Conservation (phyloP, 2,888 invertebrate genomes). For the Alentia gelatinosa region DNA sequence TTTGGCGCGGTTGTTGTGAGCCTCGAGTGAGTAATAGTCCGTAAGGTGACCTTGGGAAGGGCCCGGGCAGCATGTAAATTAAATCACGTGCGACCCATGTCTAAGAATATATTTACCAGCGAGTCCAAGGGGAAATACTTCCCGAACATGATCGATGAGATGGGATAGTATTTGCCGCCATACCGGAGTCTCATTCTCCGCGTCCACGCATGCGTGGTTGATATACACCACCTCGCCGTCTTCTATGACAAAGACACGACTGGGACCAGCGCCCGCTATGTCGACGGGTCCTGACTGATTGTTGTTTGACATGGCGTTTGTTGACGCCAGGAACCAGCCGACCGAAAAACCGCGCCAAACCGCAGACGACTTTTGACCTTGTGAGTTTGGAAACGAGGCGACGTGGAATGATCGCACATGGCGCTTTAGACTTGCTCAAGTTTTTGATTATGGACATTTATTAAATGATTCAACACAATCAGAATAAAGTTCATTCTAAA, state of each 20-base stretch:
- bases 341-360: background rate
- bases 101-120: background rate
- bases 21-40: background rate
- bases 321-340: background rate
- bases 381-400: background rate
- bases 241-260: background rate
- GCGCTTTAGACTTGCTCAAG: too few relatives aligned
- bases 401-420: background rate
- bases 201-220: background rate
- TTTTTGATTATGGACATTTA: too few relatives aligned
- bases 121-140: background rate
- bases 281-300: background rate
- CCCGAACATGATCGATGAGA: background rate
- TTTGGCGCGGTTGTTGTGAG: too few relatives aligned
- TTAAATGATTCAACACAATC: too few relatives aligned
- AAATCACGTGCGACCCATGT: background rate
- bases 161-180: background rate
- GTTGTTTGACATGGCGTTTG: constrained; percentile 16
- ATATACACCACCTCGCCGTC: background rate
- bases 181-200: background rate
- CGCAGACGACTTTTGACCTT: background rate
- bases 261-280: background rate
- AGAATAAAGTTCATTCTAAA: too few relatives aligned
- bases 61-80: background rate
- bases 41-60: background rate